Conservation (phyloP, 2,888 invertebrate species). For the Macrosiphum euphorbiae region DNA sequence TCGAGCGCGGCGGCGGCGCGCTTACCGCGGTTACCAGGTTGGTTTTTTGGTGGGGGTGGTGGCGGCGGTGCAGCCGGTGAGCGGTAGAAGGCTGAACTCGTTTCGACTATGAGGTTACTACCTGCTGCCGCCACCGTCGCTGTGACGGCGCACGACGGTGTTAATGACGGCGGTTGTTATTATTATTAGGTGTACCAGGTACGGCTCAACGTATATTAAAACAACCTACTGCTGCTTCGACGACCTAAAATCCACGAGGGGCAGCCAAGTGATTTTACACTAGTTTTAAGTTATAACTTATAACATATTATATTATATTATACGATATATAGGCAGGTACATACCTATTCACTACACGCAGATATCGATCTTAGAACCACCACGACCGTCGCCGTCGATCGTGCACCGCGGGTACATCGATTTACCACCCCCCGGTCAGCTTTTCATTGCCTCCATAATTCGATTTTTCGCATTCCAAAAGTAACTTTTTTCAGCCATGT, state of each 20-base stretch:
- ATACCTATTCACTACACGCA: neutral
- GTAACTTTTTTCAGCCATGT: neutral
- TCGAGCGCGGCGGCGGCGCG: neutral
- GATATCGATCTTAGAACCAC: neutral
- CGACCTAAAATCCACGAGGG: constrained; percentile 26
- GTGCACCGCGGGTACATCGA: neutral
- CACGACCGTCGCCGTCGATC: neutral
- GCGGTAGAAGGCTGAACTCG: constrained; percentile 50
- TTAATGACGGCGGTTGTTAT: constrained; percentile 5
- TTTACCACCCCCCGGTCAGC: neutral
- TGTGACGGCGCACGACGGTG: neutral
- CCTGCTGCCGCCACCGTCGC: neutral
- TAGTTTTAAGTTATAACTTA: neutral
- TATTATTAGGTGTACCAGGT: neutral
- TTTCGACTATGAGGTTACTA: constrained; percentile 46
- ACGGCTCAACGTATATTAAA: neutral
- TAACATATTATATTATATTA: neutral
- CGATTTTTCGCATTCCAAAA: neutral
- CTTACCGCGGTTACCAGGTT: neutral
- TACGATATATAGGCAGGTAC: neutral
- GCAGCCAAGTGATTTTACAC: neutral
- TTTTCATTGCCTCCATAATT: neutral
- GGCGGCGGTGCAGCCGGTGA: neutral
- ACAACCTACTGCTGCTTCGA: neutral
- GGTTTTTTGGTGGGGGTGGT: neutral